Evolutionary conservation across 2,888 invertebrate species (phyloP).

Genomic region (Agonum fuliginosum): DNA sequence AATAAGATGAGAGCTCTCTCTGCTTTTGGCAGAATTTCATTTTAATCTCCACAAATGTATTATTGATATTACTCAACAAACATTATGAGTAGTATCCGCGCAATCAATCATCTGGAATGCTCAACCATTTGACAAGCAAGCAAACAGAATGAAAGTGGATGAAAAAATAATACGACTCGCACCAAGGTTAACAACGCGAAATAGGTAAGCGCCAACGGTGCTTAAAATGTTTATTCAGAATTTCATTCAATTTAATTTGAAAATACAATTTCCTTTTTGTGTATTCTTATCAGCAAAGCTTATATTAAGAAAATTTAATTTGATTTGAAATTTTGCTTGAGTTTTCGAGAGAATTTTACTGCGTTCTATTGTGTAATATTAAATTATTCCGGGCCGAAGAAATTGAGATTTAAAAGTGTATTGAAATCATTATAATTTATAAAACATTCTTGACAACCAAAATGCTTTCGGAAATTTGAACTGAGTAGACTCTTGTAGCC

Average conservation of each 20-base stretch:
- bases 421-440: background rate
- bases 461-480: too few species aligned
- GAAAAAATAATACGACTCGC: slow-evolving; percentile 27
- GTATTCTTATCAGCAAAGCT: slow-evolving; percentile 4
- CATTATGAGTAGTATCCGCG: slow-evolving; percentile 7
- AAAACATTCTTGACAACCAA: too few species aligned
- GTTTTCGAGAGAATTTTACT: background rate
- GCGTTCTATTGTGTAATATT: background rate
- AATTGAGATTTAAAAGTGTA: background rate
- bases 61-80: slow-evolving; percentile 39
- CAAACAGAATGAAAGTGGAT: slow-evolving; percentile 36
- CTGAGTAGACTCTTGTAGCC: too few species aligned
- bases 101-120: slow-evolving; percentile 27
- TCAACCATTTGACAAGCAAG: slow-evolving; percentile 22
- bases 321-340: slow-evolving; percentile 11
- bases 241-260: background rate
- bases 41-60: slow-evolving; percentile 27
- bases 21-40: background rate
- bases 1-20: background rate
- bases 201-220: background rate
- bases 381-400: background rate
- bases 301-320: slow-evolving; percentile 32
- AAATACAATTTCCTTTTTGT: slow-evolving; percentile 22
- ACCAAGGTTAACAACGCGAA: slow-evolving; percentile 12
- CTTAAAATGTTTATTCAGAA: slow-evolving; percentile 20